A percentile compares a stretch with the other conserved stretches of the same genome.
These are phyloP conservation scores for Sclerurus mexicanus DNA, from an alignment of 2,113 vertebrate genomes.

Conservation along the genomic window DNA sequence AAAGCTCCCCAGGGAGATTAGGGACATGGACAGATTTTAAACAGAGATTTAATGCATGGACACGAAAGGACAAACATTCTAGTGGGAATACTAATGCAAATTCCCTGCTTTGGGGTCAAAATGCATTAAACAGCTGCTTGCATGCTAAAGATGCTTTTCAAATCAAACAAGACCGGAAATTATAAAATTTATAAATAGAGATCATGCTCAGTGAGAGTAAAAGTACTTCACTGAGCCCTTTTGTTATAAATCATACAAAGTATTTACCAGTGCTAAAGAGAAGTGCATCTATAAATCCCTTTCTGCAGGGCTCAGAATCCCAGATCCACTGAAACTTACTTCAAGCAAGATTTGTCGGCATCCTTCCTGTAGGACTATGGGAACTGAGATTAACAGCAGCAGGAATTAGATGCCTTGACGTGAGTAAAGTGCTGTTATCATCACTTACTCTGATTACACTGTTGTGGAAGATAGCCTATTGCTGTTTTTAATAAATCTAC, in stretches of 20 bases:
- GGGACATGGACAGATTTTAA: slow-evolving; percentile 50
- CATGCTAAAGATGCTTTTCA: neutral
- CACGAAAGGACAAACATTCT: slow-evolving; percentile 19
- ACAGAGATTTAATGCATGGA: slow-evolving; percentile 27
- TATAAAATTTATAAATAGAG: neutral
- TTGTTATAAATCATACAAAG: neutral
- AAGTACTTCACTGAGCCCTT: neutral
- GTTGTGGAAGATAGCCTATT: neutral
- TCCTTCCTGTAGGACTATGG: neutral
- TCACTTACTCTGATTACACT: neutral
- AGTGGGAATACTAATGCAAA: slow-evolving; percentile 49
- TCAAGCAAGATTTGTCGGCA: neutral
- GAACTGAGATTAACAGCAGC: neutral
- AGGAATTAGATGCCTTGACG: neutral
- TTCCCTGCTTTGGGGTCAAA: neutral
- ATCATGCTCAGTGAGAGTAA: neutral
- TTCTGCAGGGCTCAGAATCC: neutral
- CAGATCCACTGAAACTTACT: neutral
- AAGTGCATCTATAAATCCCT: neutral
- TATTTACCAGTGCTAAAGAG: neutral
- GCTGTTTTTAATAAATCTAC: neutral
- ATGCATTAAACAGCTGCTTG: slow-evolving; percentile 30
- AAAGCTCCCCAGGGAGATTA: slow-evolving; percentile 44
- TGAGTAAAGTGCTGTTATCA: neutral
- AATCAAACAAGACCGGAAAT: neutral